These are phyloP conservation scores for Tinea semifulvella DNA, from an alignment of 2,888 invertebrate species.

Conservation along the genomic window DNA sequence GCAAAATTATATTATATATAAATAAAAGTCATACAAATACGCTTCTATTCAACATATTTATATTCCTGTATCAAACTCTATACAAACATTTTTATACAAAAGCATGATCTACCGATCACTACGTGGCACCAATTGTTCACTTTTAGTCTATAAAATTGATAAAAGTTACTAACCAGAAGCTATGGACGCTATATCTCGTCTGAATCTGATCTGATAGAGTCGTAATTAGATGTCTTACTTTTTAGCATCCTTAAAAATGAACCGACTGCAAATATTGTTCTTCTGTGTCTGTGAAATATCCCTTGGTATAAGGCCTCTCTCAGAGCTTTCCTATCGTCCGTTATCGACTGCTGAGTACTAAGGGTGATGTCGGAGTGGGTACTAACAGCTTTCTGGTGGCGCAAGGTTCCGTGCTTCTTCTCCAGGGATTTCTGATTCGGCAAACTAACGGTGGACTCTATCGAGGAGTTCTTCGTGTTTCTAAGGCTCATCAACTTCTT, in stretches of 20 bases:
- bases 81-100: constrained; percentile 24
- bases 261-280: constrained; percentile 79
- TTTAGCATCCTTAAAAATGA: constrained; percentile 79
- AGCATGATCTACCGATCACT: constrained; percentile 45
- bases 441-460: constrained; percentile 62
- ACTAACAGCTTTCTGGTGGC: constrained; percentile 69
- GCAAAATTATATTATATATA: background rate
- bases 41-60: background rate
- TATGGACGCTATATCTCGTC: constrained; percentile 60
- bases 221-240: constrained; percentile 79
- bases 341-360: constrained; percentile 52
- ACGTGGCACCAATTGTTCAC: constrained; percentile 39
- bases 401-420: constrained; percentile 62
- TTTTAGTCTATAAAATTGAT: constrained; percentile 7
- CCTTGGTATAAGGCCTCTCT: constrained; percentile 80
- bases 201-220: constrained; percentile 73
- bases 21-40: constrained; percentile 11
- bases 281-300: constrained; percentile 78
- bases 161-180: constrained; percentile 7
- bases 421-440: constrained; percentile 63
- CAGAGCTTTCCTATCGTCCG: constrained; percentile 73
- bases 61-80: constrained; percentile 9
- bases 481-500: constrained; percentile 55
- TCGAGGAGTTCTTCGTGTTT: constrained; percentile 58
- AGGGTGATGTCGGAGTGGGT: constrained; percentile 68